Evolutionary conservation across 2,113 vertebrate species (phyloP), one percentile per base, ranked within the genome.

Genomic region (Verasper variegatus): DNA sequence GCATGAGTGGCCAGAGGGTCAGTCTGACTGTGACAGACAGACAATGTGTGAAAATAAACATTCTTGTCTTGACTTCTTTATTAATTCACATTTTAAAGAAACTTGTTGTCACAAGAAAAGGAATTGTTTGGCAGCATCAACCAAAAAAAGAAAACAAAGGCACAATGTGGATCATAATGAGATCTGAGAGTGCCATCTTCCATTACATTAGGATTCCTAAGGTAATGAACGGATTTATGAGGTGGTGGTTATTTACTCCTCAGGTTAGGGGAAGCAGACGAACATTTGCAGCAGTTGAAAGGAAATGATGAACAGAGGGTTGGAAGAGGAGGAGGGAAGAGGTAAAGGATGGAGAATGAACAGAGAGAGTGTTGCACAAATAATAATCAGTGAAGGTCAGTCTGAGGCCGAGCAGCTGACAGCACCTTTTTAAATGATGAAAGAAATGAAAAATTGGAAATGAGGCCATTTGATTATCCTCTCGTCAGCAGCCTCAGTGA

Each of bases 361-460:
- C 57, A 27, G 62, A 23, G 68, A 80, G 52, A 66, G 76, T 73
- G 73, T 66, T 70, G 68, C 68, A 52, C 76, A 83, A 77, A 80
- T 62, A 80, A 73, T 71, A 63, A 69, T 68, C 59, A 27, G 64
- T 66, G 68, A 83, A 86, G 84, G 84, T 86, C 77, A 73, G 60
- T 26, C 47, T 60, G 71, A 82, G 84, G 72, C 76, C 60, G 54
- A 61, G 76, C 47, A 21, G 80, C 80, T 80, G 82, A 84, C 83
- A 65, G 83, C 70, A 40, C 54, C 65, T 83, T 77, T 84, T 86
- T 76, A 80, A 83, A 86, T 76, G 74, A 80, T 77, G 72, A 83
- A 83, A 82, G 68, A 83, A 80, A 83, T 80, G 84, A 86, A 76
- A 77, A 83, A 83, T 83, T 77, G 55, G 77, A 83, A 83, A 83